Evolutionary conservation across 1,140 invertebrate species (phyloP), one percentile per base, ranked within the genome.

Genomic region (Cydia strobilella): DNA sequence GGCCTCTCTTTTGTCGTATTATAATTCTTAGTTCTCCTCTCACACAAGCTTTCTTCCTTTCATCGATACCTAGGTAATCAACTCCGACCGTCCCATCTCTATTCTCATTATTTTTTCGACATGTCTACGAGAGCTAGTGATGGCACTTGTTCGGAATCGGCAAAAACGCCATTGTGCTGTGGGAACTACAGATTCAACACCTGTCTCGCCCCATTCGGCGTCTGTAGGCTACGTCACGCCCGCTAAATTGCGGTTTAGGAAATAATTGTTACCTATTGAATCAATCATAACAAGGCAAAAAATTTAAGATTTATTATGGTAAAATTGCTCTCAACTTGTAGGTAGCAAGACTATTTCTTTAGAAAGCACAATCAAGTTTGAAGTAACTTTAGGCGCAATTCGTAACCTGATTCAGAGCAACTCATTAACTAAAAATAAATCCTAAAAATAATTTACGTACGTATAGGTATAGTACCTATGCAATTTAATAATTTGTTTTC

Each of bases 121-220:
- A 78, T 74, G 65, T 48, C 31, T 83, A 75, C 76, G 80, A 82
- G 77, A 83, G 80, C 73, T 59, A 63, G 62, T 31, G 82, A 82
- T 80, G 80, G 79, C 79, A 83, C 81, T 86, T 79, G 80, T 78
- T 79, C 80, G 54, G 31, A 78, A 76, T 76, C 45, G 27, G 74
- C 77, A 80, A 87, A 87, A 87, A 84, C 78, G 69, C 77, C 76
- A 85, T 86, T 86, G 84, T 86, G 76, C 31, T 84, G 85, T 85
- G 84, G 79, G 81, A 83, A 79, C 75, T 80, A 82, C 78, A 84
- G 81, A 86, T 80, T 86, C 81, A 80, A 82, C 86, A 88, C 85
- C 85, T 88, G 85, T 82, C 74, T 20, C 72, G 74, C 71, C 74
- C 63, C 65, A 42, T 69, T 12, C 31, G 35, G 65, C 31, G 65